Evolutionary conservation across 2,888 invertebrate genomes (phyloP), one percentile per base, ranked within the genome.

Genomic region (Diaprepes abbreviatus): DNA sequence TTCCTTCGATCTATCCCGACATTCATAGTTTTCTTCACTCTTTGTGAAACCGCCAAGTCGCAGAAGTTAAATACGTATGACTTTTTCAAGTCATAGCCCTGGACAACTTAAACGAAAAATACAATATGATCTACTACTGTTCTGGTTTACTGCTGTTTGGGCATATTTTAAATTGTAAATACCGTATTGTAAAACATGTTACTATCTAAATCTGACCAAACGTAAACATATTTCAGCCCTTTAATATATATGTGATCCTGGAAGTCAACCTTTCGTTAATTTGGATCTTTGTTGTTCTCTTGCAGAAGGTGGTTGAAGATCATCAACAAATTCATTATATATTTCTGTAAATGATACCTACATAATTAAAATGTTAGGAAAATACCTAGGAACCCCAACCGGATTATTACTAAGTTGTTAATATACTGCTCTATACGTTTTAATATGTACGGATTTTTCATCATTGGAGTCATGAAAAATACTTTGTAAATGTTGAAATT

Each of bases 311-410:
- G 87, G 84, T 43, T 87, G 88, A 33, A 97, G 83, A 83, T 97
- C 97, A 80, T 91, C 93, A n/a, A 96, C 89, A 1, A 88, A 87
- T 79, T 97, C 97, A 81, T 97, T 97, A 82, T 97, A 96, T 43
- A 97, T 92, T 83, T 97, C 96, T 0, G 91, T 90, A 84, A 94
- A 95, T 0, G 95, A 94, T 14, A 97, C 88, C 95, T 96, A 94
- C 0, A 93, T 85, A 21, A 85, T 84, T 14, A 86, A 60, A 19
- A 55, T 35, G 12, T 66, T 52, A 1, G 72, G 69, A 12, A 19
- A 24, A 7, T 43, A 38, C 6, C 74, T 70, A 12, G 77, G 17
- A n/a, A 60, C 38, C 7, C 76, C 79, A 5, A 75, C 73, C 9
- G 74, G 72, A 58, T 77, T 75, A 10, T 55, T 65, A 50, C 77